Evolutionary conservation across 2,797 vertebrate genomes (phyloP), one percentile per base, ranked within the genome.

Genomic region (Gouania willdenowi): DNA sequence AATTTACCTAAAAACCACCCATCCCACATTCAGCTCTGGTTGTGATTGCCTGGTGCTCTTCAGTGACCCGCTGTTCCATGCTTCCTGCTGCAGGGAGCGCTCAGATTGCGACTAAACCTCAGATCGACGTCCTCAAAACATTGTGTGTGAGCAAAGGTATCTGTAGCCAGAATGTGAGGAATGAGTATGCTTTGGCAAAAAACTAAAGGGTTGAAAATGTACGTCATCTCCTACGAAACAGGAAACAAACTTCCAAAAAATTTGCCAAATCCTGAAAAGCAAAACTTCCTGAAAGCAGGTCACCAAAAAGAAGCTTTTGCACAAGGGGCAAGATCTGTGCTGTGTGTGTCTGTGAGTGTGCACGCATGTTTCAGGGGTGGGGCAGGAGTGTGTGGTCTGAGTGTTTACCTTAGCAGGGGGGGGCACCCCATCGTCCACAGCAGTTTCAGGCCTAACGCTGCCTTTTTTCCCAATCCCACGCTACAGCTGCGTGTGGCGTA

Each of bases 371-470:
- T 73, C 26, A 26, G 66, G 79, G 72, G n/a, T 62, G 80, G 78
- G 82, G 75, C 75, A 70, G 77, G 70, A 77, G 79, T 88, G 87
- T 88, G 83, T 87, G 82, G 73, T 86, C 82, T 82, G 83, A 84
- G 77, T 86, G 81, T 86, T 91, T 91, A 91, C 89, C 89, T 91
- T 89, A 75, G 76, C 54, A n/a, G n/a, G 79, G 84, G 83, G 83
- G 81, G 82, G 77, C 81, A 80, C 80, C 78, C 79, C 82, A 81
- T 83, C 85, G 80, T 91, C 89, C 89, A 87, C 82, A 87, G 85
- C 85, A 87, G 75, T 87, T 88, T 88, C 86, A 83, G 84, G 85
- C 87, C 87, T 90, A 91, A 90, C 76, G 87, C 81, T 89, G 83
- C 80, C n/a, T 83, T 75, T 86, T 87, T 87, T 82, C 84, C 85